Evolutionary conservation across 2,888 invertebrate species (phyloP).

Genomic region (Lamproptera curius): DNA sequence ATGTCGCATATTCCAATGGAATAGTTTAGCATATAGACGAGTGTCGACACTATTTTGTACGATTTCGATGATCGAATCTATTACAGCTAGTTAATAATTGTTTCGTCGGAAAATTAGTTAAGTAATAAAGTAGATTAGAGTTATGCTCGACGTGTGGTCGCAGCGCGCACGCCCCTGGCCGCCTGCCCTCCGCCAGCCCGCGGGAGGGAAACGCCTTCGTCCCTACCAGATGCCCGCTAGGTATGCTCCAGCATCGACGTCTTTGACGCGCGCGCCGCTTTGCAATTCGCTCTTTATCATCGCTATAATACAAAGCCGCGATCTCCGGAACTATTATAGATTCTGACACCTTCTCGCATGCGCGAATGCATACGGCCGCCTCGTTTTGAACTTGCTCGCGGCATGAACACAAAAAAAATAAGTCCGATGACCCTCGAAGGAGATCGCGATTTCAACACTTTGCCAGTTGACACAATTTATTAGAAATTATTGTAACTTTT

Average conservation of each 20-base stretch:
- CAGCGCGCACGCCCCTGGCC: slow-evolving; percentile 64
- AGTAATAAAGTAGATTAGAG: slow-evolving; percentile 61
- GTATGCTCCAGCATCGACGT: slow-evolving; percentile 50
- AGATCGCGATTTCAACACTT: slow-evolving; percentile 41
- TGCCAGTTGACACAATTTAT: slow-evolving; percentile 36
- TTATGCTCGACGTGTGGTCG: slow-evolving; percentile 61
- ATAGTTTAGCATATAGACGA: slow-evolving; percentile 30
- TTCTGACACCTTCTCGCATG: slow-evolving; percentile 76
- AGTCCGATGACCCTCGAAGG: slow-evolving; percentile 62
- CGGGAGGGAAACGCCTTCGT: slow-evolving; percentile 73
- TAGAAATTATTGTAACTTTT: slow-evolving; percentile 49
- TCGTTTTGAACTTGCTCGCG: slow-evolving; percentile 73
- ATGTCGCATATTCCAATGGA: slow-evolving; percentile 33
- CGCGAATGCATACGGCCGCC: slow-evolving; percentile 75
- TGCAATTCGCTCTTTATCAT: slow-evolving; percentile 42
- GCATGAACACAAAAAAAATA: slow-evolving; percentile 65
- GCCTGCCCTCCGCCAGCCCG: slow-evolving; percentile 54
- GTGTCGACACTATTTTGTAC: slow-evolving; percentile 29
- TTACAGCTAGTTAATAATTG: slow-evolving; percentile 49
- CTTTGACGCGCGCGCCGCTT: slow-evolving; percentile 39
- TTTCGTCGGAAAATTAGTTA: slow-evolving; percentile 57
- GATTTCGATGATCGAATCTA: slow-evolving; percentile 45
- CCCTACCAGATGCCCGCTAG: slow-evolving; percentile 53
- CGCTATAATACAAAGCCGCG: slow-evolving; percentile 53
- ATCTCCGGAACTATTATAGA: slow-evolving; percentile 71